These are phyloP conservation scores for Cyanoramphus novaezelandiae DNA, from an alignment of 2,113 vertebrate species.

Conservation along the genomic window DNA sequence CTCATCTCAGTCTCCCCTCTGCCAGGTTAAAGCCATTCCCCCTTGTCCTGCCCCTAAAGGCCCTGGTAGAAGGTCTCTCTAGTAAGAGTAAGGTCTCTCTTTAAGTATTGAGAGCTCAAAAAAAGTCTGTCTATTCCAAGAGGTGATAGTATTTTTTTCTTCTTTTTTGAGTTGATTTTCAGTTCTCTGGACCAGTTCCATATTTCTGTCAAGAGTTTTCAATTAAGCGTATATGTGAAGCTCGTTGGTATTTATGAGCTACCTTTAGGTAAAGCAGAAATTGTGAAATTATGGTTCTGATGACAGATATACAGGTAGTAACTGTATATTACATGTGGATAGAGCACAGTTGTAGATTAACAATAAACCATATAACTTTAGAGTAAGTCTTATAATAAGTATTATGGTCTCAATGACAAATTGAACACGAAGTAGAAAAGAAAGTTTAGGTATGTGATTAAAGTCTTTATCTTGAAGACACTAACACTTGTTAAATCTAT, in stretches of 20 bases:
- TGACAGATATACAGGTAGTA: not conserved
- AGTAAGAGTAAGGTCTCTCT: not conserved
- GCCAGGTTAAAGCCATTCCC: not conserved
- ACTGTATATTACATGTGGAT: not conserved
- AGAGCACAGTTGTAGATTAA: not conserved
- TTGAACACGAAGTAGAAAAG: not conserved
- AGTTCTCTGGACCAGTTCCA: not conserved
- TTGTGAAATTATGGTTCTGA: not conserved
- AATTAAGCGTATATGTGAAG: not conserved
- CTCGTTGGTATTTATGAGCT: not conserved
- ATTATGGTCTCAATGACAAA: not conserved
- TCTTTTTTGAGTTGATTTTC: not conserved
- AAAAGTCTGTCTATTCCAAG: not conserved
- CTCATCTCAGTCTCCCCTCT: not conserved
- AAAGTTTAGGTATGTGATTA: not conserved
- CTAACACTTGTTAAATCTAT: not conserved
- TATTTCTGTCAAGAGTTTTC: not conserved
- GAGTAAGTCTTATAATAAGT: not conserved
- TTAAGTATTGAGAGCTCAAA: no score
- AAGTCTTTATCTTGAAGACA: not conserved
- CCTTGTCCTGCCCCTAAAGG: not conserved
- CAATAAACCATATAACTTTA: not conserved
- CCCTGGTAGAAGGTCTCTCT: not conserved
- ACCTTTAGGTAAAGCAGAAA: not conserved
- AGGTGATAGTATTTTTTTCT: rapidly evolving